phyloP scores from a whole-genome alignment of 2,113 vertebrate species.

The mouse (Mus musculus) region DNA sequence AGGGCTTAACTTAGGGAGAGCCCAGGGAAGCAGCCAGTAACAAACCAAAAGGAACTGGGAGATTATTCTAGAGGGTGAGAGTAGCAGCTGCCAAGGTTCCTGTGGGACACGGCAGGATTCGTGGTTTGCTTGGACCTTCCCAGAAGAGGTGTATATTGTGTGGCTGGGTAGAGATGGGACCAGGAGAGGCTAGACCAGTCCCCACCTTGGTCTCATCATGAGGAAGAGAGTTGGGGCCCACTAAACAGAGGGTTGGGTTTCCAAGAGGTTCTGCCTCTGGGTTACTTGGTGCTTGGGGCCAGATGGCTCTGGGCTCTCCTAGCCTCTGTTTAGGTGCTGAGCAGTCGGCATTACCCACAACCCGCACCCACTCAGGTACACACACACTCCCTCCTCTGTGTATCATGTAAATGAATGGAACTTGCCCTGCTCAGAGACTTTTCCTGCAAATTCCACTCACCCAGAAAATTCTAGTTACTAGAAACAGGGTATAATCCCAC shows the following conservation, averaged over 20 bases:
- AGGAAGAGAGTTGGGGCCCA: not conserved
- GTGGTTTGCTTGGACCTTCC: no score
- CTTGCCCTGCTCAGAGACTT: not conserved
- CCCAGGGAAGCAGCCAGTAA: not conserved
- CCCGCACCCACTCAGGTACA: not conserved
- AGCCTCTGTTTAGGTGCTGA: no score
- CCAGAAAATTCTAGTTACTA: not conserved
- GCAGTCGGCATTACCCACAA: not conserved
- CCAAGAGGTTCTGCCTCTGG: not conserved
- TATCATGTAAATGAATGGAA: not conserved
- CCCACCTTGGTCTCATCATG: not conserved
- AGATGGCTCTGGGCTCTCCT: not conserved
- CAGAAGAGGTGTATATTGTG: no score
- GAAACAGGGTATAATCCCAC: not conserved
- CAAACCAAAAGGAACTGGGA: not conserved
- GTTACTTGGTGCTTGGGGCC: not conserved
- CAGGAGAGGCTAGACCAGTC: no score
- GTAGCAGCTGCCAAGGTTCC: no score
- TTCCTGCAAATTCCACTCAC: constrained; percentile 9
- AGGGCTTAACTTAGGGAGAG: not conserved
- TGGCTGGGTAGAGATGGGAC: not conserved
- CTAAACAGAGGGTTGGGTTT: not conserved
- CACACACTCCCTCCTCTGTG: not conserved
- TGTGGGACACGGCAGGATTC: not conserved
- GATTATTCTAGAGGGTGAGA: not conserved